Evolutionary conservation across 2,888 invertebrate species (phyloP).

Genomic region (Watsonalla cultraria): DNA sequence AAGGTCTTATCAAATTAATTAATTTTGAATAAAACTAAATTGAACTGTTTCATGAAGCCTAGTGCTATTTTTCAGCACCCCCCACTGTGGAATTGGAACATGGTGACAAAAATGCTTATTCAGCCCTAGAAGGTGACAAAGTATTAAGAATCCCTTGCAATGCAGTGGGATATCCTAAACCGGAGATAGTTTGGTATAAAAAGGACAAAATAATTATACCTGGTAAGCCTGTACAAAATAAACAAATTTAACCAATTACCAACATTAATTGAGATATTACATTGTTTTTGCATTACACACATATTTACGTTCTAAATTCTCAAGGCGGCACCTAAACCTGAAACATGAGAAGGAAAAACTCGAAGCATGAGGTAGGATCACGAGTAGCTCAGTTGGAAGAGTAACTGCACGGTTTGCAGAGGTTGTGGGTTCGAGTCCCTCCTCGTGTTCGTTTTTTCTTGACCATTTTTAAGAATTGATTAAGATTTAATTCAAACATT

Average conservation of each 20-base stretch:
- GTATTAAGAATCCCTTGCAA: background rate
- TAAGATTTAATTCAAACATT: background rate
- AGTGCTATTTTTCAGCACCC: background rate
- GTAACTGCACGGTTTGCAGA: too few species aligned
- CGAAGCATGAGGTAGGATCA: too few species aligned
- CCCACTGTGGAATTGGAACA: background rate
- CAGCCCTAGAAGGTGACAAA: background rate
- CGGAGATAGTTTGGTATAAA: background rate
- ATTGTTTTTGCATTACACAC: too few species aligned
- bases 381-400: too few species aligned
- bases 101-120: background rate
- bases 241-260: too few species aligned
- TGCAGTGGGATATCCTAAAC: constrained; percentile 1
- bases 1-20: background rate
- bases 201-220: background rate
- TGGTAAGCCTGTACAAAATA: background rate
- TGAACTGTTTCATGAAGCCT: background rate
- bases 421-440: too few species aligned
- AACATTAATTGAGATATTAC: too few species aligned
- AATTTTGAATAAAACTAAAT: background rate
- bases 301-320: too few species aligned
- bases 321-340: too few species aligned
- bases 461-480: too few species aligned
- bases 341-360: too few species aligned
- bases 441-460: too few species aligned